These are phyloP conservation scores for Pachydiplax longipennis DNA, from an alignment of 2,888 invertebrate genomes.

Conservation along the genomic window DNA sequence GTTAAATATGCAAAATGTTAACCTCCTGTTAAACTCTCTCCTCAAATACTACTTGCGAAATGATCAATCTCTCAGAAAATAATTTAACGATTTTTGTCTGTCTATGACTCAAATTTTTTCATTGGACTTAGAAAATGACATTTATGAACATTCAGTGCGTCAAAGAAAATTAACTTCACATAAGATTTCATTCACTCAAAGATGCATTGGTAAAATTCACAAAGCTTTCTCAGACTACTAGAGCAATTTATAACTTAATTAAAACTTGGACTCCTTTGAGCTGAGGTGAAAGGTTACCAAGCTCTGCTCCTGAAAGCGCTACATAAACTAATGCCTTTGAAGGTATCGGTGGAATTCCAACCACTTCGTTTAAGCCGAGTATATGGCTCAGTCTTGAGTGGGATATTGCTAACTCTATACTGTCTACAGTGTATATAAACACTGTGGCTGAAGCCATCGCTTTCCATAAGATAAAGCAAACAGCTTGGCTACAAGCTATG, in stretches of 20 bases:
- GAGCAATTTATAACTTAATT: neutral
- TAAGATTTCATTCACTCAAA: no score
- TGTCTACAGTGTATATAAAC: neutral
- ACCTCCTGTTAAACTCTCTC: no score
- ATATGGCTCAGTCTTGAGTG: neutral
- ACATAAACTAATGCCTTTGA: neutral
- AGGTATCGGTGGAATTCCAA: neutral
- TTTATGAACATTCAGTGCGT: no score
- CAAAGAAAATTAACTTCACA: no score
- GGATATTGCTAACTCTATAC: neutral
- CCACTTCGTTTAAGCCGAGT: neutral
- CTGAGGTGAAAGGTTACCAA: neutral
- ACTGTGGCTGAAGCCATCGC: neutral
- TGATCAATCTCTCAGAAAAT: no score
- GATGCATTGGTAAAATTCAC: no score
- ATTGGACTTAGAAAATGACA: no score
- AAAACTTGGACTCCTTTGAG: neutral
- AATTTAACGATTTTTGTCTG: no score
- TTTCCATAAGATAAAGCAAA: neutral
- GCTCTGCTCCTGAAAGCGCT: neutral
- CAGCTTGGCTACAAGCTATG: neutral
- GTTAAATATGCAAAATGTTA: no score
- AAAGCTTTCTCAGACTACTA: no score
- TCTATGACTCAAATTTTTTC: no score
- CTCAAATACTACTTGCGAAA: no score